Evolutionary conservation across 2,113 vertebrate species (phyloP).

Genomic region (cat (Felis catus)): F.catus_Fca126_mat1.0 CM031424.1:56966001-56966500

Average conservation of each 20-base stretch:
- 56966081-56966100: conserved; percentile 95
- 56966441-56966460: background rate
- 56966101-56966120: conserved; percentile 99
- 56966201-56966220: background rate
- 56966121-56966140: conserved; percentile 99
- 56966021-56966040: background rate
- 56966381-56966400: background rate
- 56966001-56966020: background rate
- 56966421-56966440: conserved; percentile 23
- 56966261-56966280: background rate
- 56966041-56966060: conserved; percentile 64
- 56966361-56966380: background rate
- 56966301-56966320: background rate
- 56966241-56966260: background rate
- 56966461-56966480: background rate
- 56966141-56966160: conserved; percentile 97
- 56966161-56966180: conserved; percentile 91
- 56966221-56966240: background rate
- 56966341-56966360: background rate
- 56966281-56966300: background rate
- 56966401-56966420: background rate
- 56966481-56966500: background rate
- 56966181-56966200: conserved; percentile 93
- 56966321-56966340: background rate
- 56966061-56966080: conserved; percentile 91